Conservation (phyloP, 2,888 invertebrate species). For the Thymelicus acteon region DNA sequence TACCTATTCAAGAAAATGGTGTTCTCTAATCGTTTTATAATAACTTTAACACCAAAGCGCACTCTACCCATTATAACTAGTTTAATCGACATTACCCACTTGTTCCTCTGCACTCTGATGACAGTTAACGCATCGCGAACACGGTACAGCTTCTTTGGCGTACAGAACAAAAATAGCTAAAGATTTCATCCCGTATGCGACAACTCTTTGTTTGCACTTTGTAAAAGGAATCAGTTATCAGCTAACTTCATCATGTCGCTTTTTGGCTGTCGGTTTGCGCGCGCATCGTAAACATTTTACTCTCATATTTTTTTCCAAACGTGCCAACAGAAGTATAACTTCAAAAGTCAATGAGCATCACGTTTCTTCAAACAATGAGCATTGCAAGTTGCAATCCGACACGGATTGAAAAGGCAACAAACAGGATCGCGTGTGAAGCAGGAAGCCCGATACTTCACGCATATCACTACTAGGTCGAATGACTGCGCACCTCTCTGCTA, state of each 20-base stretch:
- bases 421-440: constrained; percentile 59
- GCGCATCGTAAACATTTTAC: too few species aligned
- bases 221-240: too few species aligned
- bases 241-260: too few species aligned
- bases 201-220: too few species aligned
- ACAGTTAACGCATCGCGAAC: not conserved
- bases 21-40: too few species aligned
- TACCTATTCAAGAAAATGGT: too few species aligned
- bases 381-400: not conserved
- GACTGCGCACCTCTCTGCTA: not conserved
- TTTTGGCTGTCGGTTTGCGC: too few species aligned
- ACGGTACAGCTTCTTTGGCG: not conserved
- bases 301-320: too few species aligned
- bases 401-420: constrained; percentile 48
- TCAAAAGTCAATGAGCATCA: constrained; percentile 6
- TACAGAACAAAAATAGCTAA: too few species aligned
- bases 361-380: constrained; percentile 17
- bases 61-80: too few species aligned
- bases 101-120: not conserved
- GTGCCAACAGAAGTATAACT: too few species aligned
- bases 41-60: not conserved
- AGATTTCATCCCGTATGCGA: too few species aligned
- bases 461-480: constrained; percentile 37
- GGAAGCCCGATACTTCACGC: constrained; percentile 56
- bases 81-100: not conserved